Conservation (phyloP, 2,797 vertebrate species). For the Limosa lapponica region DNA sequence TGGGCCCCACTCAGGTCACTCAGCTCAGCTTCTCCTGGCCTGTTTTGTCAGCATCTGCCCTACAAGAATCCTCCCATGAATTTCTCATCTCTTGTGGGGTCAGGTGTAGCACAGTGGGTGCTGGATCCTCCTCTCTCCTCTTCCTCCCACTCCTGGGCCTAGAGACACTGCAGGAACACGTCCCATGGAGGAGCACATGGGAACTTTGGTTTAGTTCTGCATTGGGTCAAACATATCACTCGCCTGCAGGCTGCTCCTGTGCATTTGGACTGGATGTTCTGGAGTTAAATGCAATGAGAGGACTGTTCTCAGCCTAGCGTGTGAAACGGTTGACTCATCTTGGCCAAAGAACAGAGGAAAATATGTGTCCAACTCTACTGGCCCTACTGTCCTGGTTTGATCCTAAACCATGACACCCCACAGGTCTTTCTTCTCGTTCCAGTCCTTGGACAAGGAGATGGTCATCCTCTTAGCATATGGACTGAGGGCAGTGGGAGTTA, state of each 20-base stretch:
- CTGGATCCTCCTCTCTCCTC: not conserved
- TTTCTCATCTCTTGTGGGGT: not conserved
- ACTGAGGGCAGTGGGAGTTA: not conserved
- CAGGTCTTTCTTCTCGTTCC: not conserved
- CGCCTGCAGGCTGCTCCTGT: not conserved
- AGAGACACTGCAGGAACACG: rapidly evolving
- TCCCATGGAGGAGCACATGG: rapidly evolving
- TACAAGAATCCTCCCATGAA: not conserved
- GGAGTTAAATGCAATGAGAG: not conserved
- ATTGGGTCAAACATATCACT: not conserved
- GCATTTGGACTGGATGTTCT: rapidly evolving
- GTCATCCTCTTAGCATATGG: not conserved
- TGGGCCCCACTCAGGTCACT: too few species aligned
- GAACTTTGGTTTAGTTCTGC: not conserved
- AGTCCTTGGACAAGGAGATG: not conserved
- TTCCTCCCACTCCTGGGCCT: rapidly evolving
- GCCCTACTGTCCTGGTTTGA: not conserved
- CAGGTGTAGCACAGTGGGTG: not conserved
- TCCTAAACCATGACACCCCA: not conserved
- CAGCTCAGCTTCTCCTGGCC: not conserved
- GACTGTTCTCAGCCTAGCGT: not conserved
- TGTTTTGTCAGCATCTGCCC: not conserved
- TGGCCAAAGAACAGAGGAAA: not conserved
- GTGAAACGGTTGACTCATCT: rapidly evolving
- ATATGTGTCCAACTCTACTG: not conserved